phyloP scores from a whole-genome alignment of 2,113 vertebrate genomes.

The Zeus faber region DNA sequence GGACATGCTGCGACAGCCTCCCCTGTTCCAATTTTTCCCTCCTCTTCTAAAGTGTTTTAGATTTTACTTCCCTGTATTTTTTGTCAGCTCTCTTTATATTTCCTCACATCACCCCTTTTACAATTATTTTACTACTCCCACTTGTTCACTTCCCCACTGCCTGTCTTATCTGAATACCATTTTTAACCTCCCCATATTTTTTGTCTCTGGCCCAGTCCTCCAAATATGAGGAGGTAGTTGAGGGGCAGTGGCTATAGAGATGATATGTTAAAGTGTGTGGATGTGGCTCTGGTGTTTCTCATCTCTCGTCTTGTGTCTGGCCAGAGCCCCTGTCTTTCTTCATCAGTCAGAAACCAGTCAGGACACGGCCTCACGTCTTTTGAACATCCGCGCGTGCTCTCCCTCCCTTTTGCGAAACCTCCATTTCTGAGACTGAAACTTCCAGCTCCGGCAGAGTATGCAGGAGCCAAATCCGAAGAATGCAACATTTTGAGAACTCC shows the following conservation, averaged over 20 bases:
- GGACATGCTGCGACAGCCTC: constrained; percentile 61
- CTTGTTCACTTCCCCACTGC: too few species aligned
- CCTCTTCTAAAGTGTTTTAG: too few species aligned
- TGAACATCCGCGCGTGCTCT: constrained; percentile 3
- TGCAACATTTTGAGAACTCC: neutral
- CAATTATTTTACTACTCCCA: too few species aligned
- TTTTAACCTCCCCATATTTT: constrained; percentile 14
- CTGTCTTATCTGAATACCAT: neutral
- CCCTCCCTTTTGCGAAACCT: neutral
- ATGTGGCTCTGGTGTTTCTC: constrained; percentile 54
- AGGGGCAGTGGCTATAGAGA: constrained; percentile 28
- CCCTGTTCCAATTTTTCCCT: too few species aligned
- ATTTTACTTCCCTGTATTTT: too few species aligned
- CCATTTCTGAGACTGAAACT: neutral
- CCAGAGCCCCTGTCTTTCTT: constrained; percentile 21
- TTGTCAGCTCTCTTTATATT: too few species aligned
- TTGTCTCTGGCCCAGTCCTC: constrained; percentile 10
- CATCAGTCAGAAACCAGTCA: constrained; percentile 25
- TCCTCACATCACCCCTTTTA: neutral
- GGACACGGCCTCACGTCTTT: constrained; percentile 14
- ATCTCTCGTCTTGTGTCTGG: constrained; percentile 35
- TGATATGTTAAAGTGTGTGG: constrained; percentile 27
- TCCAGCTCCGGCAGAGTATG: neutral
- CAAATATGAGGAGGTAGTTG: constrained; percentile 17
- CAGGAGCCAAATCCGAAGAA: neutral